Evolutionary conservation across 2,888 invertebrate species (phyloP), one percentile per base, ranked within the genome.

Genomic region (Hypselothyrea guttata): DNA sequence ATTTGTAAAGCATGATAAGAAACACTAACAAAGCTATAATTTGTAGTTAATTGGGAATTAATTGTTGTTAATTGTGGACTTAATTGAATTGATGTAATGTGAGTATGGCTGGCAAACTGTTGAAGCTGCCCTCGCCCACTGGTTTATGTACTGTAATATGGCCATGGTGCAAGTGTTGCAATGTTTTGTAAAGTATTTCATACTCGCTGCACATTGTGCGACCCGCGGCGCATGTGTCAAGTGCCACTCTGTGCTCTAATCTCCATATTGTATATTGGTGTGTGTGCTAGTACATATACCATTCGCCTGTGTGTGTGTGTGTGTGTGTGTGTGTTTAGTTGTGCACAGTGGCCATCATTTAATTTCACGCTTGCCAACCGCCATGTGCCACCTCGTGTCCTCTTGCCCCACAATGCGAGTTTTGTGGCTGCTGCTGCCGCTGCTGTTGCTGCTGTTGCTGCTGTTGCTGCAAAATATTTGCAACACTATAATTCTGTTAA

Each of bases 281-380:
- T 45, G 47, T 16, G 30, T 35, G 12, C 34, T 37, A 9, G 37
- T n/a, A n/a, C n/a, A n/a, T n/a, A n/a, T n/a, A n/a, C n/a, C n/a
- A n/a, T n/a, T n/a, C n/a, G n/a, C n/a, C n/a, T n/a, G n/a, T n/a
- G 44, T 34, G 35, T 18, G 28, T 38, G 47, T 15, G 38, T n/a
- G 15, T 41, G 42, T 27, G 12, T 35, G 45, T 28, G 35, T 35
- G 35, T 33, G 41, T n/a, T 40, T 44, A 33, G 47, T 51, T 65
- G 52, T 28, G 59, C 41, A 49, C 34, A 59, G 65, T 49, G 46
- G 60, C 55, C 66, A 59, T 65, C 75, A 68, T 75, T 68, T 71
- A 57, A 75, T 65, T 75, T 78, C 61, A 59, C 59, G 78, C 75
- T 57, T 53, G 42, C 56, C 59, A 69, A 49, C 70, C 59, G 46